These are phyloP conservation scores for Emydoidea blandingii DNA, from an alignment of 2,797 vertebrate genomes.

Conservation along the genomic window DNA sequence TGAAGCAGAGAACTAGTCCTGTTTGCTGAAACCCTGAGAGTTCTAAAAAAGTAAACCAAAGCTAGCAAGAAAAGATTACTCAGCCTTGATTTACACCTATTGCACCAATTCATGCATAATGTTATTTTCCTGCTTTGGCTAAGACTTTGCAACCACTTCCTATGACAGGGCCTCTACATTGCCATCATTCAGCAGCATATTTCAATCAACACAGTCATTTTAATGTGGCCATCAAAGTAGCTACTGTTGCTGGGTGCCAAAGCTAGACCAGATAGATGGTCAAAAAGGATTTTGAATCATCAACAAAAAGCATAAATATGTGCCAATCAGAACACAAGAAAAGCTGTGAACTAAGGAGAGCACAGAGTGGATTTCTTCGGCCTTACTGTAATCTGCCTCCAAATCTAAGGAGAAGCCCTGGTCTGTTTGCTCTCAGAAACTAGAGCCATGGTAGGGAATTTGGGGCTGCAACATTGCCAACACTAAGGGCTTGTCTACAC, in stretches of 20 bases:
- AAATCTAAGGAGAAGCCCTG: conserved; percentile 44
- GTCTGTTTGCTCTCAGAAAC: conserved; percentile 4
- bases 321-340: conserved; percentile 33
- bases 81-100: neutral
- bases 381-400: neutral
- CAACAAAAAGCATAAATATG: neutral
- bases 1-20: conserved; percentile 16
- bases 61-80: neutral
- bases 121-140: neutral
- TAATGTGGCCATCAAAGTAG: conserved; percentile 1
- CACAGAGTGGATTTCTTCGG: neutral
- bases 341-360: conserved; percentile 20
- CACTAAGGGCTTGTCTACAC: too few species aligned
- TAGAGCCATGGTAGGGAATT: conserved; percentile 62
- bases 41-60: conserved; percentile 7
- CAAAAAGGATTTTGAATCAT: conserved; percentile 10
- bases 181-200: neutral
- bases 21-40: neutral
- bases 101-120: neutral
- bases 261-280: conserved; percentile 24
- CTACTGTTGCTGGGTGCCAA: neutral
- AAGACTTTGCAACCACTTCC: neutral
- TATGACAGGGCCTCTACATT: neutral
- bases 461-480: conserved; percentile 65
- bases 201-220: neutral